These are phyloP conservation scores for Chauna torquata DNA, from an alignment of 2,113 vertebrate genomes.

Conservation along the genomic window DNA sequence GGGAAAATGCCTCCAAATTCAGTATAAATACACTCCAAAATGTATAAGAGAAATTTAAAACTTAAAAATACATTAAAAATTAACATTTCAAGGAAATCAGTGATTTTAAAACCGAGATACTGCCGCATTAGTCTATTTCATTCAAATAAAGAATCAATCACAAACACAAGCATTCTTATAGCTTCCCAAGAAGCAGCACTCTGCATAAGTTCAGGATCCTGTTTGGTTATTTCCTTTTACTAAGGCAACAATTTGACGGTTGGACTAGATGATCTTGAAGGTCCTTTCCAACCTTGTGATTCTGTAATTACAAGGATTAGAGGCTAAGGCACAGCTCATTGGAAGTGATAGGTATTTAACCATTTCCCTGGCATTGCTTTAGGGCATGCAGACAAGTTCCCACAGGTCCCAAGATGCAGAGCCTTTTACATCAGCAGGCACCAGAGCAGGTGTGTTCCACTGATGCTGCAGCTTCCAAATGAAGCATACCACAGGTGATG, in stretches of 20 bases:
- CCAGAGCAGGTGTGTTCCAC: conserved; percentile 37
- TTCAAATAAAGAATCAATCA: not conserved
- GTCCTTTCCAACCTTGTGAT: no score
- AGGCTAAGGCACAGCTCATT: not conserved
- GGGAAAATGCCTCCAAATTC: not conserved
- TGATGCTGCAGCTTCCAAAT: conserved; percentile 41
- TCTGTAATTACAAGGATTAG: conserved; percentile 59
- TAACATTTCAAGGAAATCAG: not conserved
- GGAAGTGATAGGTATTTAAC: conserved; percentile 33
- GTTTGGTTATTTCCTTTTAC: not conserved
- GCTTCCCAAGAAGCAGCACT: not conserved
- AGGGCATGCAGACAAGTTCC: conserved; percentile 17
- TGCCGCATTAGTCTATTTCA: not conserved
- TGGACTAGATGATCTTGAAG: no score
- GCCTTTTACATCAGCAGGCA: conserved; percentile 30
- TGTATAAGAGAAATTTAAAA: conserved; percentile 1
- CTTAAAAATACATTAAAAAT: not conserved
- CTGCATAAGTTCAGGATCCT: not conserved
- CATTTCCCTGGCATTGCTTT: not conserved
- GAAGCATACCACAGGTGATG: conserved; percentile 71
- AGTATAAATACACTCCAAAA: not conserved
- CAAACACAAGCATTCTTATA: not conserved
- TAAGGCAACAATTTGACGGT: conserved; percentile 22
- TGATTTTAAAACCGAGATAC: not conserved
- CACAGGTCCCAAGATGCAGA: not conserved